Conservation (phyloP, 2,888 invertebrate genomes). For the Sinohyriopsis cumingii region DNA sequence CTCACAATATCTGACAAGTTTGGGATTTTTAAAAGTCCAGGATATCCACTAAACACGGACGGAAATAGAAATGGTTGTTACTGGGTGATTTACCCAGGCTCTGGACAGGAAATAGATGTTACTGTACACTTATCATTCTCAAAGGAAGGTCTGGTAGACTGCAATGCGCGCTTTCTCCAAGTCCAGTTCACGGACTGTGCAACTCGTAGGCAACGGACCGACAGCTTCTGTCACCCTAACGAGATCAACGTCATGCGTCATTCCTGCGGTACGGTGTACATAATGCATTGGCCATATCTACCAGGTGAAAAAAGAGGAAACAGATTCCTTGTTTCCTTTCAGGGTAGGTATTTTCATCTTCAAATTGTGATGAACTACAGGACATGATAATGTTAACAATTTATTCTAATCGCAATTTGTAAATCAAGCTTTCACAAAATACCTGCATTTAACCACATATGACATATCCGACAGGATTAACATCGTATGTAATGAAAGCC, state of each 20-base stretch:
- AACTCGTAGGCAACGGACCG: slow-evolving; percentile 19
- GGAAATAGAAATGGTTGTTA: slow-evolving; percentile 39
- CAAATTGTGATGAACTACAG: too few species aligned
- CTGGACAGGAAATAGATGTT: slow-evolving; percentile 23
- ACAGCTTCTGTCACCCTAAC: slow-evolving; percentile 38
- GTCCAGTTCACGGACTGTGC: slow-evolving; percentile 39
- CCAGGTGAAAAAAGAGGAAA: slow-evolving; percentile 41
- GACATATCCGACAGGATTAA: too few species aligned
- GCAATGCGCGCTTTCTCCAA: slow-evolving; percentile 38
- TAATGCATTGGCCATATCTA: slow-evolving; percentile 32
- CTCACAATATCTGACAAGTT: slow-evolving; percentile 29
- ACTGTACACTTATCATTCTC: slow-evolving; percentile 39
- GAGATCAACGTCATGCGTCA: slow-evolving; percentile 31
- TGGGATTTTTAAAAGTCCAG: slow-evolving; percentile 42
- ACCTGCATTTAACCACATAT: too few species aligned
- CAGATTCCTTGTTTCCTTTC: slow-evolving; percentile 44
- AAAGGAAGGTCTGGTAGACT: slow-evolving; percentile 28
- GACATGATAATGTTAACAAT: too few species aligned
- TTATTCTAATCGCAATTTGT: too few species aligned
- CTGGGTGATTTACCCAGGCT: slow-evolving; percentile 40
- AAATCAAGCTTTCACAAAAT: too few species aligned
- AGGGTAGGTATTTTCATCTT: slow-evolving; percentile 26
- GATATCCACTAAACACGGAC: slow-evolving; percentile 40
- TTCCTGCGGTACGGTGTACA: slow-evolving; percentile 42
- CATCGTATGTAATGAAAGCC: too few species aligned